phyloP scores from a whole-genome alignment of 2,113 vertebrate genomes.

The Pontoporia blainvillei region DNA sequence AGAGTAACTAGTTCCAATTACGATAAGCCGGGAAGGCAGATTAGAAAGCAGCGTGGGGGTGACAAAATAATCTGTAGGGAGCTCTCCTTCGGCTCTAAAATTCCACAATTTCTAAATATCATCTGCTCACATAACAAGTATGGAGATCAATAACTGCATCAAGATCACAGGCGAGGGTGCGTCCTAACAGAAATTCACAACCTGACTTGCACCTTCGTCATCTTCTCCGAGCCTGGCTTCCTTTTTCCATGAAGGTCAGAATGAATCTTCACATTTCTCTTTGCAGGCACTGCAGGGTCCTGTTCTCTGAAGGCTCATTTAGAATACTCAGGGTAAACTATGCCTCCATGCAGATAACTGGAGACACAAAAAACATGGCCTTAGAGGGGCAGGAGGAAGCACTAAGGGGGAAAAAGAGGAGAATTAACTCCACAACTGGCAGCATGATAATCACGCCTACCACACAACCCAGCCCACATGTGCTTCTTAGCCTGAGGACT shows the following conservation, averaged over 20 bases:
- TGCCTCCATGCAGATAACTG: background rate
- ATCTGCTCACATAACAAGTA: background rate
- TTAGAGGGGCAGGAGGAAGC: background rate
- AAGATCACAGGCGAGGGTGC: background rate
- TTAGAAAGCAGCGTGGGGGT: background rate
- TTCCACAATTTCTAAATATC: background rate
- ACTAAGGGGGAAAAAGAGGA: background rate
- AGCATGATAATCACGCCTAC: background rate
- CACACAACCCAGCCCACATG: rapidly evolving
- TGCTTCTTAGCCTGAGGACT: background rate
- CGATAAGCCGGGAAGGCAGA: background rate
- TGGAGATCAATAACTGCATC: background rate
- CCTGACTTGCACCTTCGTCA: background rate
- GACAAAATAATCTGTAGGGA: background rate
- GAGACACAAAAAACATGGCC: background rate
- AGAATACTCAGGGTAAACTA: background rate
- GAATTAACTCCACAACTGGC: background rate
- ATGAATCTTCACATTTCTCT: background rate
- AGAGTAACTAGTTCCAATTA: background rate
- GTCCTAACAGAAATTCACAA: background rate
- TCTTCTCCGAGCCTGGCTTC: background rate
- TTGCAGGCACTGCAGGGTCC: background rate
- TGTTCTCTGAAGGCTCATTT: background rate
- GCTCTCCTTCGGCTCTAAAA: background rate
- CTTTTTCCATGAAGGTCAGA: background rate